Base-by-base conservation (phyloP, 2,797 vertebrate species). In the Microcaecilia unicolor region DNA sequence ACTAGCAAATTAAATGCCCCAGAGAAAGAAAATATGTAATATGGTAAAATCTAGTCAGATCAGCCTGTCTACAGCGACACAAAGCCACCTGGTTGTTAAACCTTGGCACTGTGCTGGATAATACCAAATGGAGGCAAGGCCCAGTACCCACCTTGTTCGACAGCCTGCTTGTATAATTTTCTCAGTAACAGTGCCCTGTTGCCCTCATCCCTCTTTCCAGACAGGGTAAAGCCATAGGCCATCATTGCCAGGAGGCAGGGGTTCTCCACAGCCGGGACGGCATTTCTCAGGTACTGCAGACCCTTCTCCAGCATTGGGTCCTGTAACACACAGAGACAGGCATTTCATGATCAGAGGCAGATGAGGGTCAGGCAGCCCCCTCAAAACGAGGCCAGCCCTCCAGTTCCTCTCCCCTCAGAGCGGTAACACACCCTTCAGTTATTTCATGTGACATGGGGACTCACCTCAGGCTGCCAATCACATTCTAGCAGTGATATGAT, bases 181-280 rank as follows among this genome's bases (percentile, higher is more conserved):
- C 12, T 5, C 11, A 80, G 45, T 15, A 76, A 11, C 5, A 49
- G 30, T 1, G 4, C 41, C 18, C 39, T 4, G 13, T 48, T 54
- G 9, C 34, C 44, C 13, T 47, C 31, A 14, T 10, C 17, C 10
- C n/a, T n/a, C 9, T 63, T 51, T 20, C 62, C 44, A 9, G 65
- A 64, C 28, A 80, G 53, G 7, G 73, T 41, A 3, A 80, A 82
- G 39, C 61, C 41, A 0, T 79, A 79, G 0, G 67, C 70, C 37
- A 78, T 11, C 28, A 80, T 31, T 1, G 72, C 64, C 39, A 61
- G 70, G 15, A 61, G 61, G 25, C 80, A 74, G 18, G 61, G 25
- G 0, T 44, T 23, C 34, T 15, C 73, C 27, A 28, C 13, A 3
- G 47, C 51, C 32, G 54, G 44, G 30, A 61, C 36, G 0, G 12